Percentiles rank a stretch among this genome's conserved stretches.
These are phyloP conservation scores for Phrynosoma blainvillii DNA, from an alignment of 2,113 vertebrate species.

Conservation along the genomic window DNA sequence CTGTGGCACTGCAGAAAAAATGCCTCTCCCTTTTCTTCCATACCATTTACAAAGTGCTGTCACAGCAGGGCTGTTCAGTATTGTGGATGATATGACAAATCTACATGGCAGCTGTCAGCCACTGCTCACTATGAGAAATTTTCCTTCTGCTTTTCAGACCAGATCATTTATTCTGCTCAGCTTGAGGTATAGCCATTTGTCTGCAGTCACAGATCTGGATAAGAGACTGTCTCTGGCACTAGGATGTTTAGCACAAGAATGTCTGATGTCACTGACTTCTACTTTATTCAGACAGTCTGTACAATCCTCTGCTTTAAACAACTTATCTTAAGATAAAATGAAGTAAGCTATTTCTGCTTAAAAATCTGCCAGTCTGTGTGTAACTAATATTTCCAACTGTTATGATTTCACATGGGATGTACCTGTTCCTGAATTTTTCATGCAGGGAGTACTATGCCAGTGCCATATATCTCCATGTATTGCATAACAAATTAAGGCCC, in stretches of 20 bases:
- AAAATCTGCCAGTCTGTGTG: neutral
- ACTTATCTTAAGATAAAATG: neutral
- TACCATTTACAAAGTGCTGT: neutral
- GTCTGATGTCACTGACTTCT: neutral
- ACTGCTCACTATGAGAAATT: conserved; percentile 24
- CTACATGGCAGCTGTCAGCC: neutral
- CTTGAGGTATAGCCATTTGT: neutral
- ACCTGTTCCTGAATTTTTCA: neutral
- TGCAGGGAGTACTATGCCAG: neutral
- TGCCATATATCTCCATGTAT: neutral
- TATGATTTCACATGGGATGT: neutral
- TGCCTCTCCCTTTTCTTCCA: neutral
- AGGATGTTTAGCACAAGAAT: too few relatives aligned
- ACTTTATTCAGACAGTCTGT: neutral
- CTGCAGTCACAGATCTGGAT: neutral
- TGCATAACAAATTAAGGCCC: neutral
- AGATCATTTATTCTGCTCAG: conserved; percentile 2
- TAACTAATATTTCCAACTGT: too few relatives aligned
- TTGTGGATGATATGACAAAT: conserved; percentile 9
- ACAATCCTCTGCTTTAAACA: neutral
- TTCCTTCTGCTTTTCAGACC: neutral
- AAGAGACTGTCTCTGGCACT: neutral
- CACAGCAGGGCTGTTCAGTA: conserved; percentile 1
- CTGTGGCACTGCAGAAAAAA: neutral
- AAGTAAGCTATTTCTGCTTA: neutral